Base-by-base conservation (phyloP, 2,797 vertebrate genomes). In the Cryptoblepharus egeriae region DNA sequence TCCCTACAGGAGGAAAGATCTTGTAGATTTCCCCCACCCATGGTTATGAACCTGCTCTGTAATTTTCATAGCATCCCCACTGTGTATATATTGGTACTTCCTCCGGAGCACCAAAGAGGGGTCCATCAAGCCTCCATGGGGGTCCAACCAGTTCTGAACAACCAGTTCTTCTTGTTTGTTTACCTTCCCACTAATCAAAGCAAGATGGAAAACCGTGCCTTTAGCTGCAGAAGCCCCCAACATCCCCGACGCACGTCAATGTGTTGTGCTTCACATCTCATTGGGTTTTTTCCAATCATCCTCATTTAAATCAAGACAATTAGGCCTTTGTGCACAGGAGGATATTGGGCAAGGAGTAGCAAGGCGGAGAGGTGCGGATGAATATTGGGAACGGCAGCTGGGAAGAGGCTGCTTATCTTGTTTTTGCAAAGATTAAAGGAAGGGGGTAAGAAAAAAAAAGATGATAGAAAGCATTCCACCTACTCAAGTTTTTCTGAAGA, bases 291-390 rank as follows among this genome's bases (percentile, higher is more conserved):
- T 24, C 63, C 68, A 82, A 63, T 39, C 75, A 85, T 39, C 60
- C 13, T 79, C 68, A 89, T 85, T 88, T 77, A 67, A 61, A 84
- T 77, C 73, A 80, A 81, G 79, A 65, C 81, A 89, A 88, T 68
- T 69, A 55, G 75, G 73, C 42, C 58, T 79, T 82, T 74, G 79
- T 80, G 35, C 39, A 49, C 42, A 42, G 20, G 77, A 88, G 90
- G 65, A 87, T 52, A 85, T 81, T 58, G 45, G 74, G 74, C 63
- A 60, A 65, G 22, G 82, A 76, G 77, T 78, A 84, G 80, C 58
- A 74, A 1, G 3, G 83, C 78, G 64, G 24, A 70, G 30, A 82
- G 42, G 61, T 69, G 35, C 75, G 83, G 72, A 58, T 69, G 73
- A 35, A 61, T 42, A 75, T 67, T 12, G 75, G 85, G 5, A 78